Base-by-base conservation (phyloP, 1,140 invertebrate genomes). In the Diachasma alloeum region DNA sequence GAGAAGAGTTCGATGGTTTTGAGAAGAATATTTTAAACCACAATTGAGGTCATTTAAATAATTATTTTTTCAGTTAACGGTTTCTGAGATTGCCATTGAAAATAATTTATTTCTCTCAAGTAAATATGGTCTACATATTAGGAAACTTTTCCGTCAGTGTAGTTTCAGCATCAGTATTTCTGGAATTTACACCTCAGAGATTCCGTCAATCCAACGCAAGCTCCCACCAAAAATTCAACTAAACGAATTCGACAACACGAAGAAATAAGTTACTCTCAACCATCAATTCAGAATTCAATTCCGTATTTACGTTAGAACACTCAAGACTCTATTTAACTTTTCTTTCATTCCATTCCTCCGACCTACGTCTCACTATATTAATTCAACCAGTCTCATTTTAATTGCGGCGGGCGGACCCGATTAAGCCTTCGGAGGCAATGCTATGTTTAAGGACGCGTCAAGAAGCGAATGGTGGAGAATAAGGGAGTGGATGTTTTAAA, bases 301-400 rank as follows among this genome's bases (percentile, higher is more conserved):
- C 17, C 0, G 15, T 53, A 53, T 53, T n/a, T 53, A 53, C n/a
- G 48, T 53, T 53, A 53, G 17, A n/a, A 17, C 13, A 53, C n/a
- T 53, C 17, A 17, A 53, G 17, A 53, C 48, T 46, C 44, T n/a
- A 53, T 63, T 63, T 63, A 63, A 26, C 22, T 63, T 63, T 26
- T 19, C 24, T 24, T 63, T 63, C 59, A 63, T 31, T 63, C 24
- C 13, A 26, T 31, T 63, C 26, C 22, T 13, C 56, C 19, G 17
- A 56, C 6, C 44, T 37, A 1, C 36, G 22, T 59, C n/a, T 37
- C 37, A 46, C 68, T 46, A 59, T 72, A 72, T 72, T 76, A 71
- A 76, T 66, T 76, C 75, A 72, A 72, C 44, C 75, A 26, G 69
- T 24, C 44, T 39, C 69, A 66, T 76, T 76, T 76, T 76, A 76